Percentiles rank a stretch among this genome's conserved stretches.
phyloP scores from a whole-genome alignment of 2,797 vertebrate species.

The Lagodon rhomboides region DNA sequence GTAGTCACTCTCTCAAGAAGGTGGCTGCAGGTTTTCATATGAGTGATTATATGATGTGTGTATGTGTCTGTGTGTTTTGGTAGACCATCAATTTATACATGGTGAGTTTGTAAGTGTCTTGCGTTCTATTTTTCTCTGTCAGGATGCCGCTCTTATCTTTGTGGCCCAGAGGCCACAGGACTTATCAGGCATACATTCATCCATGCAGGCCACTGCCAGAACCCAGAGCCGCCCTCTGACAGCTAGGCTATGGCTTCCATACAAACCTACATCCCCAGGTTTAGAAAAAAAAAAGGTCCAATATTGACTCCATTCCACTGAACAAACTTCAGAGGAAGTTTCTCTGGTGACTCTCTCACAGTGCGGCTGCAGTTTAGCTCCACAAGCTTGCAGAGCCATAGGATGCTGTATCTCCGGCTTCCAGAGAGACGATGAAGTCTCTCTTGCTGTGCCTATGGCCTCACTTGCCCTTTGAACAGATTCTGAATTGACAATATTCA shows the following conservation, averaged over 20 bases:
- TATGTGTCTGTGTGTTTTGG: constrained; percentile 17
- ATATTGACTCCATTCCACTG: constrained; percentile 63
- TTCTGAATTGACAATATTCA: constrained; percentile 47
- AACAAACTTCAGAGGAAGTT: constrained; percentile 61
- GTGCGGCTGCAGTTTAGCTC: constrained; percentile 16
- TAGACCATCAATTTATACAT: constrained; percentile 27
- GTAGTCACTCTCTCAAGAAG: background rate
- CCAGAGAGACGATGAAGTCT: constrained; percentile 22
- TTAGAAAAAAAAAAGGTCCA: constrained; percentile 27
- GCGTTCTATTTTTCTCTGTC: constrained; percentile 34
- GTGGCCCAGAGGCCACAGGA: constrained; percentile 63
- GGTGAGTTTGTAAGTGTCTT: constrained; percentile 44
- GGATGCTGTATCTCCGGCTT: constrained; percentile 47
- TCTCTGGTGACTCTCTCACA: constrained; percentile 34
- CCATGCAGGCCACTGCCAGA: constrained; percentile 59
- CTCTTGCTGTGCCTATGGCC: constrained; percentile 24
- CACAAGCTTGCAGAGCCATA: background rate
- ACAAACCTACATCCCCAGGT: constrained; percentile 37
- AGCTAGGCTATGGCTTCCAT: constrained; percentile 33
- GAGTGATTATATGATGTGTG: constrained; percentile 5
- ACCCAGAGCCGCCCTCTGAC: constrained; percentile 32
- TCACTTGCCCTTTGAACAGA: constrained; percentile 64
- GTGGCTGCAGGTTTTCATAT: background rate
- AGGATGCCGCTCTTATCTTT: constrained; percentile 68
- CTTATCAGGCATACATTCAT: constrained; percentile 71